Evolutionary conservation across 2,113 vertebrate genomes (phyloP).

Genomic region (Sinosuthora webbiana): DNA sequence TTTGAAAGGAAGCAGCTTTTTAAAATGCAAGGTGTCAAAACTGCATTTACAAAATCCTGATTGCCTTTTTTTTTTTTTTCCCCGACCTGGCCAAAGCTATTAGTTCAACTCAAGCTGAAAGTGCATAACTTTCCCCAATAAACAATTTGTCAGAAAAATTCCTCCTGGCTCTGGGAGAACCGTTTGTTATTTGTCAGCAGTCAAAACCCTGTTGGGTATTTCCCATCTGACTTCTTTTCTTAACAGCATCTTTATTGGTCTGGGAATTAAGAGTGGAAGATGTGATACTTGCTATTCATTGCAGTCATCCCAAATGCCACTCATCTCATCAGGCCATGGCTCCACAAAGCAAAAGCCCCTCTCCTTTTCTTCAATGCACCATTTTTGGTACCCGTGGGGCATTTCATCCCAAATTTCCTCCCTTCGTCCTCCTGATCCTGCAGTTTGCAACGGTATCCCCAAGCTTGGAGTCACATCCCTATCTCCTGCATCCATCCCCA

Average conservation of each 20-base stretch:
- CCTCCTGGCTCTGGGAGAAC: conserved; percentile 6
- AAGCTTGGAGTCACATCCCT: not conserved
- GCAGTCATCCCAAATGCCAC: conserved; percentile 22
- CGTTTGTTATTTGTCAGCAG: conserved; percentile 41
- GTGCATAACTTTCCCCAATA: not conserved
- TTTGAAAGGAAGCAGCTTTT: conserved; percentile 8
- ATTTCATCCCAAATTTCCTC: not conserved
- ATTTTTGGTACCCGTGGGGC: not conserved
- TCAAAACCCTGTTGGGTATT: conserved; percentile 43
- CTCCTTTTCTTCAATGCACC: not conserved
- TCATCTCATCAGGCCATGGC: not conserved
- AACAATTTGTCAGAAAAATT: conserved; percentile 41
- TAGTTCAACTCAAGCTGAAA: not conserved
- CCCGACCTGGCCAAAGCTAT: not conserved
- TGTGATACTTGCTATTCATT: conserved; percentile 25
- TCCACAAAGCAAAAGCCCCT: not conserved
- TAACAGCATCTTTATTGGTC: conserved; percentile 51
- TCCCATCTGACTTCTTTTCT: conserved; percentile 52
- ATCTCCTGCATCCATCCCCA: not conserved
- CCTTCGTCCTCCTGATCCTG: not conserved
- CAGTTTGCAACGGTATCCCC: rapidly evolving
- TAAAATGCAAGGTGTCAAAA: not conserved
- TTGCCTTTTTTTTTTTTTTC: not conserved
- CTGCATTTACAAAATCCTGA: not conserved
- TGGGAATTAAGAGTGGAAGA: not conserved